Percentiles rank a stretch among this genome's conserved stretches.
phyloP scores from a whole-genome alignment of 2,797 vertebrate species.

The Muscicapa striata region DNA sequence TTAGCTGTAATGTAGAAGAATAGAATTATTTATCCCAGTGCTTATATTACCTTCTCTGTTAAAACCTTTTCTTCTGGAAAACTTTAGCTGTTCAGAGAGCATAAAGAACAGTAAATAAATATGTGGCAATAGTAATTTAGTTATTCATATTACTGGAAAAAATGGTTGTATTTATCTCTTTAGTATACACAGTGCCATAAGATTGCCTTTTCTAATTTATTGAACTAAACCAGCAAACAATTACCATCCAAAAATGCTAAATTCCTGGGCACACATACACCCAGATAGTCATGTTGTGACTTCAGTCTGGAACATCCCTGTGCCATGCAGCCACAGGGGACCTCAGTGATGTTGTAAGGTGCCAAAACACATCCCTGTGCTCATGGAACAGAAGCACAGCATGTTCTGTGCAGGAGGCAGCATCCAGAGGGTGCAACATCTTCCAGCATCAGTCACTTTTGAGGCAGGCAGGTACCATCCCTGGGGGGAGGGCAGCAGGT shows the following conservation, averaged over 20 bases:
- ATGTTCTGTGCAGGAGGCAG: neutral
- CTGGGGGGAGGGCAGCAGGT: neutral
- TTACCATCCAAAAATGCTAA: neutral
- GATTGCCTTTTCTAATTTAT: slow-evolving; percentile 26
- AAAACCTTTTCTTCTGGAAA: slow-evolving; percentile 62
- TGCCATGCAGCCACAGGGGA: neutral
- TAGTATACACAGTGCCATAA: neutral
- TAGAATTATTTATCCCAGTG: slow-evolving; percentile 45
- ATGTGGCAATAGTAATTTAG: slow-evolving; percentile 47
- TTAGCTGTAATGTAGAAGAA: slow-evolving; percentile 26
- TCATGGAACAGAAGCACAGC: neutral
- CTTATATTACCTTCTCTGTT: slow-evolving; percentile 49
- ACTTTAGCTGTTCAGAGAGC: slow-evolving; percentile 39
- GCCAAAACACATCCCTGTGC: neutral
- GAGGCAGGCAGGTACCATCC: neutral
- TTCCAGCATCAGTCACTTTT: neutral
- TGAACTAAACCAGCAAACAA: neutral
- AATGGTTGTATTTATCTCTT: slow-evolving; percentile 23
- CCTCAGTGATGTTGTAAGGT: neutral
- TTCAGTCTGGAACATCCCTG: neutral
- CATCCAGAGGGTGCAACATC: neutral
- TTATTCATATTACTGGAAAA: slow-evolving; percentile 17
- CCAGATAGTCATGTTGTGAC: neutral
- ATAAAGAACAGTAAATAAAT: slow-evolving; percentile 64
- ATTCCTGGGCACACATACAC: neutral